Conservation (phyloP, 1,140 invertebrate species). For the Drosophila sp. region DNA sequence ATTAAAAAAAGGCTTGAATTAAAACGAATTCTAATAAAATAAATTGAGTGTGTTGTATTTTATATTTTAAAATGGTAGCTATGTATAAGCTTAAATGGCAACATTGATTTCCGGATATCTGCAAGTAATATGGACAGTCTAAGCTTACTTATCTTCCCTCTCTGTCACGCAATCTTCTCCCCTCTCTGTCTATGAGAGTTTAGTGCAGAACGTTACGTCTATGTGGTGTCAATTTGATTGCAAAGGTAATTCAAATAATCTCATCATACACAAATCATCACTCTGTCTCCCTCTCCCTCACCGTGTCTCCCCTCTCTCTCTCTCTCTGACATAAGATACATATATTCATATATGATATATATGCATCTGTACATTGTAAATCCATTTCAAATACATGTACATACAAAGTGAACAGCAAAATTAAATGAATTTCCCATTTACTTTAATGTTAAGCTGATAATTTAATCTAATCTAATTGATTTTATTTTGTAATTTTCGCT, state of each 20-base stretch:
- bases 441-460: constrained; percentile 25
- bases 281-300: constrained; percentile 17
- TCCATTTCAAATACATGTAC: background rate
- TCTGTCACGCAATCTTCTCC: too few relatives aligned
- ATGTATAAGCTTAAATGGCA: too few relatives aligned
- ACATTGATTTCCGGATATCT: too few relatives aligned
- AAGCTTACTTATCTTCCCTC: background rate
- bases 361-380: background rate
- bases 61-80: too few relatives aligned
- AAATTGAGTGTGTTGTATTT: too few relatives aligned
- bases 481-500: background rate
- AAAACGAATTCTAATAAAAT: too few relatives aligned
- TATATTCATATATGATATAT: background rate
- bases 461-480: too few relatives aligned
- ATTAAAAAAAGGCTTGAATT: too few relatives aligned
- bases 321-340: background rate
- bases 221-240: constrained; percentile 79
- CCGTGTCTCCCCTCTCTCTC: background rate
- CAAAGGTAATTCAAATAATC: constrained; percentile 80
- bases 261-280: constrained; percentile 58
- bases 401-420: constrained; percentile 6
- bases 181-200: too few relatives aligned
- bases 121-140: too few relatives aligned
- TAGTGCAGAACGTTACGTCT: constrained; percentile 22
- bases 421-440: constrained; percentile 25